Conservation (phyloP, 2,797 vertebrate species). For the Sebastes trivittatus region DNA sequence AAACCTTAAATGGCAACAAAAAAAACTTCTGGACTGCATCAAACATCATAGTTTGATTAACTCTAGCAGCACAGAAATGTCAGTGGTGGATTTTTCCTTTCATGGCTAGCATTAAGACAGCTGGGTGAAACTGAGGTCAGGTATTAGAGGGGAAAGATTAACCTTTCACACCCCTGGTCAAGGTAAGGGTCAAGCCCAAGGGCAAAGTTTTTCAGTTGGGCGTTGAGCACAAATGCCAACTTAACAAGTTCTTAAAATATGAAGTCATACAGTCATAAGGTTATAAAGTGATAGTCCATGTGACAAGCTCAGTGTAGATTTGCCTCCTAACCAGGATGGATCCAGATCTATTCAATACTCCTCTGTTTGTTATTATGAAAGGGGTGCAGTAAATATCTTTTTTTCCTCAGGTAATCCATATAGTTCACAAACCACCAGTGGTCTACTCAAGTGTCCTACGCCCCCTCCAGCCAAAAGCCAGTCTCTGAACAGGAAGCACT, state of each 20-base stretch:
- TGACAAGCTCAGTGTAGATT: not conserved
- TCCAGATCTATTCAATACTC: not conserved
- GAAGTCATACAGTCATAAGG: not conserved
- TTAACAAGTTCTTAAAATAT: not conserved
- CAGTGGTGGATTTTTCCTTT: not conserved
- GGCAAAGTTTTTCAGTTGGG: not conserved
- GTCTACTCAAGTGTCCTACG: constrained; percentile 96
- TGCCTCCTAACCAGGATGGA: not conserved
- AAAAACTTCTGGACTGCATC: not conserved
- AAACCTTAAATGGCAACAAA: not conserved
- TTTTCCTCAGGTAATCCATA: constrained; percentile 89
- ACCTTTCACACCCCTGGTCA: not conserved
- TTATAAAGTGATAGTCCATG: not conserved
- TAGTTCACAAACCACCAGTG: constrained; percentile 91
- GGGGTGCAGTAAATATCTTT: not conserved
- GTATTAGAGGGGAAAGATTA: not conserved
- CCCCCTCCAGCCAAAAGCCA: constrained; percentile 92
- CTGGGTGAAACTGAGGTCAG: not conserved
- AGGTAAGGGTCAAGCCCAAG: not conserved
- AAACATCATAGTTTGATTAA: not conserved
- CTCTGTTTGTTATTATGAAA: not conserved
- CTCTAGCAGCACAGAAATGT: not conserved
- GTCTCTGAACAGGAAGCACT: constrained; percentile 94
- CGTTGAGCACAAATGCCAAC: not conserved
- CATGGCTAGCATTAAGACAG: not conserved